Evolutionary conservation across 2,888 invertebrate species (phyloP).

Genomic region (Leptopilina myrica): DNA sequence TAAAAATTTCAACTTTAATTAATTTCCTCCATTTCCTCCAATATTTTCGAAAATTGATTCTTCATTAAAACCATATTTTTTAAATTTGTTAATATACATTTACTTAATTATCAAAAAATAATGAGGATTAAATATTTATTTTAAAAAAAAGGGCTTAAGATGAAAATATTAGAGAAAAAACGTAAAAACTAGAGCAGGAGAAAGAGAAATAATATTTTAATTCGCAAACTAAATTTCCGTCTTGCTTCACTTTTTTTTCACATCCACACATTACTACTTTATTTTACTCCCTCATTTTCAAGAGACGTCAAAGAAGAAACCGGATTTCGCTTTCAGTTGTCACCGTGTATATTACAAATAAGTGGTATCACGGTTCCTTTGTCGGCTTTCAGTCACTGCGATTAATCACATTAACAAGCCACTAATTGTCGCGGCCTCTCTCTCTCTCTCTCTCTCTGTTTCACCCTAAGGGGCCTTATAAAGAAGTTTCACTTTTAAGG

Average conservation of each 20-base stretch:
- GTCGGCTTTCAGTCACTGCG: conserved; percentile 48
- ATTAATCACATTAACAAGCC: conserved; percentile 55
- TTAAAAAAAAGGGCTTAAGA: no score
- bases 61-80: no score
- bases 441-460: conserved; percentile 47
- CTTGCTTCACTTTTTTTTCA: conserved; percentile 23
- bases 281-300: conserved; percentile 27
- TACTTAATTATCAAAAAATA: no score
- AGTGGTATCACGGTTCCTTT: conserved; percentile 44
- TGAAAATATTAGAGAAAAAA: no score
- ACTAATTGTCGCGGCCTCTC: conserved; percentile 53
- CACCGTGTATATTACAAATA: conserved; percentile 34
- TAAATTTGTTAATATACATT: no score
- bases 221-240: conserved; percentile 14
- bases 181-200: no score
- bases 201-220: background rate
- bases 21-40: background rate
- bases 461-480: background rate
- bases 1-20: background rate
- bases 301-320: conserved; percentile 20
- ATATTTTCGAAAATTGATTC: background rate
- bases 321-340: conserved; percentile 32
- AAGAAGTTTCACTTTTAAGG: conserved; percentile 15
- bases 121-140: no score
- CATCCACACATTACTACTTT: conserved; percentile 10